A percentile compares a stretch with the other conserved stretches of the same genome.
Conservation (phyloP, 2,797 vertebrate species). For the Eutrigla gurnardus region DNA sequence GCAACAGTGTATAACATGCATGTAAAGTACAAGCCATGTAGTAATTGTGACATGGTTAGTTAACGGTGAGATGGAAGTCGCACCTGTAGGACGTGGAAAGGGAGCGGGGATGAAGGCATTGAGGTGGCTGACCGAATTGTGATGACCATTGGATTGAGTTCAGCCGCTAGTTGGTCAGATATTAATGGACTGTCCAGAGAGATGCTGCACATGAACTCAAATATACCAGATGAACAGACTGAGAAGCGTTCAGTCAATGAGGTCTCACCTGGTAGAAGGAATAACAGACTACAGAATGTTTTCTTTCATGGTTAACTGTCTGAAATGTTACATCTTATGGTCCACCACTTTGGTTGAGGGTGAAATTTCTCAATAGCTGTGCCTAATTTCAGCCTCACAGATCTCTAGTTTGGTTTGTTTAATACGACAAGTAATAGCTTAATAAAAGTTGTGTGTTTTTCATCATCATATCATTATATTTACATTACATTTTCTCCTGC, state of each 20-base stretch:
- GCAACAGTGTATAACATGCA: neutral
- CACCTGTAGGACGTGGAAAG: constrained; percentile 84
- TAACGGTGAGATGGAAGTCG: neutral
- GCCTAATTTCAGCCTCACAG: no score
- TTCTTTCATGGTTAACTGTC: neutral
- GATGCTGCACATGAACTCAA: constrained; percentile 82
- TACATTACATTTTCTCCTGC: neutral
- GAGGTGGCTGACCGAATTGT: constrained; percentile 82
- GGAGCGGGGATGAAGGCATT: constrained; percentile 82
- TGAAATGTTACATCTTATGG: neutral
- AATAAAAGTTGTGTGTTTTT: no score
- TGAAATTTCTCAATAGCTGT: no score
- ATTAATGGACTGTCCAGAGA: constrained; percentile 84
- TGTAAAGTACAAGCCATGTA: neutral
- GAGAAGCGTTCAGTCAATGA: constrained; percentile 70
- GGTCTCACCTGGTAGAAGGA: constrained; percentile 77
- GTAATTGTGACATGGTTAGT: neutral
- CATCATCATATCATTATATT: neutral
- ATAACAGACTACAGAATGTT: neutral
- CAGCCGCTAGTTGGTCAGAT: constrained; percentile 82
- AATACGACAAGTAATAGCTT: neutral
- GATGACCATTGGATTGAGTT: constrained; percentile 89
- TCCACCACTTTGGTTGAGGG: neutral
- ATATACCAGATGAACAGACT: constrained; percentile 65
- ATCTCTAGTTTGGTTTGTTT: neutral